Base-by-base conservation (phyloP, 2,797 vertebrate genomes). In the Catamblyrhynchus diadema region DNA sequence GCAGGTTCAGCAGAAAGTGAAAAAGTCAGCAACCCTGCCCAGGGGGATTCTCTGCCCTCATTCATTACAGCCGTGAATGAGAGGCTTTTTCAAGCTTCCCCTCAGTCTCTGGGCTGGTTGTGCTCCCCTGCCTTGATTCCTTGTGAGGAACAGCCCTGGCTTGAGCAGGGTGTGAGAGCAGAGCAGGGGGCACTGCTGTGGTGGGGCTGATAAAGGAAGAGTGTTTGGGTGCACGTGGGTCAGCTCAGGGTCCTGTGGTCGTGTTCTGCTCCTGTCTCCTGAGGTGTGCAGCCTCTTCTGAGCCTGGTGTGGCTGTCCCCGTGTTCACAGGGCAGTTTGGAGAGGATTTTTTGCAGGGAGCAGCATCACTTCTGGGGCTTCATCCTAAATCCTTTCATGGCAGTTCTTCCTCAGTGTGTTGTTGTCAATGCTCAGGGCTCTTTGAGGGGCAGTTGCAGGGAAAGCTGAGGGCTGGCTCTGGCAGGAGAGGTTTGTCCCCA, bases 191-290 rank as follows among this genome's bases (percentile, higher is more conserved):
- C 3, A 0, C 24, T 47, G 78, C 71, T 54, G 45, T 3, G 59
- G 18, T 20, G 78, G 11, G 27, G 74, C 7, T 24, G 74, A 27
- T 79, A 11, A 32, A n/a, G 71, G 78, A 9, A 3, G 62, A 69
- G 35, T 0, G 0, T 4, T 41, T 21, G 27, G 28, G 77, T 23
- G 18, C 41, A 9, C 0, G 0, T 27, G 25, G 1, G 10, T 37
- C 78, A 44, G 56, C 81, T 79, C 37, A 8, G 53, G 6, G 32
- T 11, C 2, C 1, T 47, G 41, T 42, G 11, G 24, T 28, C 3
- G 0, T 56, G 56, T 39, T 81, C 64, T 25, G 8, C 47, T 75
- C 17, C 6, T 12, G n/a, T 59, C 35, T 78, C 20, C 62, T 5
- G 24, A 35, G 71, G 14, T 32, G 32, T 8, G 45, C 64, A 30